phyloP scores from a whole-genome alignment of 1,140 invertebrate species.

The Oscheius sp. region DNA sequence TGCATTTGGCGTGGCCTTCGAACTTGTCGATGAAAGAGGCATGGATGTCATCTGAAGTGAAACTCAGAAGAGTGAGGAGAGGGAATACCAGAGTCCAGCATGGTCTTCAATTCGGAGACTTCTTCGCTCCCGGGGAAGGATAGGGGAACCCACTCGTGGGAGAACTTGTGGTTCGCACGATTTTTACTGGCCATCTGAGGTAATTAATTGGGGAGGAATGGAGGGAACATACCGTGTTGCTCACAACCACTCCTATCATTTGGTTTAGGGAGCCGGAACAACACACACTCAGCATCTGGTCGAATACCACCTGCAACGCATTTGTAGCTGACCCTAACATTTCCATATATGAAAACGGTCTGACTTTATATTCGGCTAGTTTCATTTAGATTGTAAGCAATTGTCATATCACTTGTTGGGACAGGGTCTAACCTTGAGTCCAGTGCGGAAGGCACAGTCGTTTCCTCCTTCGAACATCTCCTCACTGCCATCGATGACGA shows the following conservation, averaged over 20 bases:
- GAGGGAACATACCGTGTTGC: background rate
- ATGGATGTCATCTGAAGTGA: background rate
- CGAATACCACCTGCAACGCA: background rate
- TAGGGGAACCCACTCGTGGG: background rate
- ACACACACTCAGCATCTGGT: conserved; percentile 4
- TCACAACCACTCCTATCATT: conserved; percentile 3
- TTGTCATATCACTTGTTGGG: background rate
- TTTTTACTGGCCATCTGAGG: background rate
- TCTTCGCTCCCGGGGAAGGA: background rate
- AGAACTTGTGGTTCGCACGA: background rate
- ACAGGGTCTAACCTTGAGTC: background rate
- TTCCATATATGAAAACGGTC: background rate
- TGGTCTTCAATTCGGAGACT: background rate
- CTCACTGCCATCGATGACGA: conserved; percentile 4
- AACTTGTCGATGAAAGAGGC: background rate
- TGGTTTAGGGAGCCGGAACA: background rate
- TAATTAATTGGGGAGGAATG: background rate
- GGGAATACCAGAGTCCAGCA: background rate
- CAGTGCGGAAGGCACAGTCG: background rate
- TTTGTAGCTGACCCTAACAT: background rate
- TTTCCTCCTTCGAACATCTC: background rate
- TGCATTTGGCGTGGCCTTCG: background rate
- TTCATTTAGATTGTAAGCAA: background rate
- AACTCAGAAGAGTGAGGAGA: background rate
- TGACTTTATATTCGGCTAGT: too few relatives aligned